Evolutionary conservation across 2,113 vertebrate genomes (phyloP).

Genomic region (Ibidorhyncha struthersii): DNA sequence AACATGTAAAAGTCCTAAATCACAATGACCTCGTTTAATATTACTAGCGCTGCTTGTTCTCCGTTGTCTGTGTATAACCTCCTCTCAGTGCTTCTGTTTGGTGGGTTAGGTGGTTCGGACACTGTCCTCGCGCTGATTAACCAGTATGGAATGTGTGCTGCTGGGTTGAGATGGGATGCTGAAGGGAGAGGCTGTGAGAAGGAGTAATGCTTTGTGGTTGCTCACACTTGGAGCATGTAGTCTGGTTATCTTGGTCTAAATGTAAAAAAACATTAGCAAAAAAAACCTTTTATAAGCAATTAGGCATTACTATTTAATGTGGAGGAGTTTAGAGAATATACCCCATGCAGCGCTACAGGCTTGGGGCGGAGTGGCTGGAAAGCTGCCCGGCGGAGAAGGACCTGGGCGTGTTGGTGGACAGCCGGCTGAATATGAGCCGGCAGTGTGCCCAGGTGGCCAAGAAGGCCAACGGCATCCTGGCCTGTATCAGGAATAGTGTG

Average conservation of each 20-base stretch:
- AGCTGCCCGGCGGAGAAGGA: no score
- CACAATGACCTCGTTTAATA: background rate
- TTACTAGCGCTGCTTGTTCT: background rate
- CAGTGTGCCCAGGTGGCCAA: no score
- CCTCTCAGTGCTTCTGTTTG: rapidly evolving
- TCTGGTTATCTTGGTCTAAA: background rate
- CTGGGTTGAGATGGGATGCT: background rate
- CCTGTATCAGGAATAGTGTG: no score
- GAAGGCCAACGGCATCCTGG: no score
- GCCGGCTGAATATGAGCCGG: no score
- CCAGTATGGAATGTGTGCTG: rapidly evolving
- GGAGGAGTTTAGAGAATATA: background rate
- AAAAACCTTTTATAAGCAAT: no score
- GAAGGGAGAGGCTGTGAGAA: background rate
- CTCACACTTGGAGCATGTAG: background rate
- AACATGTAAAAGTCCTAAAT: background rate
- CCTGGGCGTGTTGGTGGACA: no score
- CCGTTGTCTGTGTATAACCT: background rate
- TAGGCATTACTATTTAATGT: no score
- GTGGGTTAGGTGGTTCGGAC: background rate
- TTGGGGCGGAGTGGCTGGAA: no score
- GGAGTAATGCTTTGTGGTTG: background rate
- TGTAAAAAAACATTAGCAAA: no score
- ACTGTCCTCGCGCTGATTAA: background rate
- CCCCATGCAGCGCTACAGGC: no score